Conservation (phyloP, 2,113 vertebrate genomes). For the Athene cunicularia region DNA sequence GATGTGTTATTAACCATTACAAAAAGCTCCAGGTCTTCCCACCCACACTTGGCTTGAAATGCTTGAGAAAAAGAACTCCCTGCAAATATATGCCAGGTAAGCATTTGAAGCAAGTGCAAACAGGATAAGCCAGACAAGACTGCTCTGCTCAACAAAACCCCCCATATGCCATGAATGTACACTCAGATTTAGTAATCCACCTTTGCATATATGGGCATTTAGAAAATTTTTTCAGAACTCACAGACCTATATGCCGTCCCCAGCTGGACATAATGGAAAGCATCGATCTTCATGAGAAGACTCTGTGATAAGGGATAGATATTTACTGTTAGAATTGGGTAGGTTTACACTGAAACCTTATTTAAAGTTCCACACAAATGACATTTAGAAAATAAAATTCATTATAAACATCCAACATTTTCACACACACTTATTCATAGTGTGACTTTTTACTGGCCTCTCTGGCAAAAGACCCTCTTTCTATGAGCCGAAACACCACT, state of each 20-base stretch:
- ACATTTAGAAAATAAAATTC: not conserved
- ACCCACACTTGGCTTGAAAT: constrained; percentile 14
- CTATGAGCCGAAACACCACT: not conserved
- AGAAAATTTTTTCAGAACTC: not conserved
- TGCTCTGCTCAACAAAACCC: not conserved
- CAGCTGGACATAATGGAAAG: constrained; percentile 83
- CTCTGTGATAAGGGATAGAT: constrained; percentile 64
- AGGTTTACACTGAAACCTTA: not conserved
- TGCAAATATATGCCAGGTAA: not conserved
- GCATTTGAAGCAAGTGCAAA: constrained; percentile 17
- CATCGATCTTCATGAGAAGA: constrained; percentile 86
- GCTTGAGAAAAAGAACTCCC: constrained; percentile 1
- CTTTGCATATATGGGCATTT: not conserved
- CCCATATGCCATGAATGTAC: not conserved
- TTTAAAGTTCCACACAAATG: not conserved
- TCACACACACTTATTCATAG: not conserved
- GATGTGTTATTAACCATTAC: not conserved
- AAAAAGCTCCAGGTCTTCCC: constrained; percentile 16
- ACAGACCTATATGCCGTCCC: constrained; percentile 82
- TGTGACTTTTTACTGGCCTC: not conserved
- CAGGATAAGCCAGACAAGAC: constrained; percentile 13
- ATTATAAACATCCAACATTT: not conserved
- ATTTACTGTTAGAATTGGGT: not conserved
- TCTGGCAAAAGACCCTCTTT: not conserved
- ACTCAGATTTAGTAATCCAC: not conserved